Evolutionary conservation across 2,888 invertebrate species (phyloP), one percentile per base, ranked within the genome.

Genomic region (Geophilus truncorum): DNA sequence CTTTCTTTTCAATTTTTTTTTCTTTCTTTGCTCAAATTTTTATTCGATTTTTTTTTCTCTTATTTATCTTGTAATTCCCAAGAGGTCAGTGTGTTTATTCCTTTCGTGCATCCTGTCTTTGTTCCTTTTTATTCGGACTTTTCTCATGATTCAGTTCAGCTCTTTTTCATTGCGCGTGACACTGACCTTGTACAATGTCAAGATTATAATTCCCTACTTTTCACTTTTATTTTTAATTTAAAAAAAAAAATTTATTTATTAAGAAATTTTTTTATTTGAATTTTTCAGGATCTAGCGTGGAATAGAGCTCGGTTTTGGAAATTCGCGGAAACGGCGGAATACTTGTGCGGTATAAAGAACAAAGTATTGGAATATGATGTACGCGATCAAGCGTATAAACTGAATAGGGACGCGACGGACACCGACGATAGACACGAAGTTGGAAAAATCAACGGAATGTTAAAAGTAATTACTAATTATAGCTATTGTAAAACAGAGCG

Each of bases 341-440:
- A 91, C 88, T 90, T 94, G 81, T 95, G 94, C 86, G 95, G 95
- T 21, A 90, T 94, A 83, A 93, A 94, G 85, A 93, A 94, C n/a
- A 94, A 94, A 0, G 93, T 95, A 82, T 88, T 96, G 83, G 91
- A 92, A 84, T 89, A 85, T 86, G 80, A 86, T 85, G 83, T 84
- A 18, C 81, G 82, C 78, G 45, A 77, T 0, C 81, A 91, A 84
- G 92, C 92, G 82, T 93, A 93, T 87, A 91, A 92, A 78, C 92
- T 93, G 84, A 92, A 93, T 23, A 93, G 93, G 70, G 90, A 21
- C 10, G 78, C 9, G 2, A 30, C 2, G 23, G 7, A 70, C 18
- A 70, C 7, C 10, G 70, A 25, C 2, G 10, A 70, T 21, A 21
- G 28, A 70, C 12, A 18, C 18, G 28, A 70, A 9, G 40, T 12